Percentiles rank a stretch among this genome's conserved stretches.
Conservation (phyloP, 2,888 invertebrate genomes). For the Hoplodrina blanda region DNA sequence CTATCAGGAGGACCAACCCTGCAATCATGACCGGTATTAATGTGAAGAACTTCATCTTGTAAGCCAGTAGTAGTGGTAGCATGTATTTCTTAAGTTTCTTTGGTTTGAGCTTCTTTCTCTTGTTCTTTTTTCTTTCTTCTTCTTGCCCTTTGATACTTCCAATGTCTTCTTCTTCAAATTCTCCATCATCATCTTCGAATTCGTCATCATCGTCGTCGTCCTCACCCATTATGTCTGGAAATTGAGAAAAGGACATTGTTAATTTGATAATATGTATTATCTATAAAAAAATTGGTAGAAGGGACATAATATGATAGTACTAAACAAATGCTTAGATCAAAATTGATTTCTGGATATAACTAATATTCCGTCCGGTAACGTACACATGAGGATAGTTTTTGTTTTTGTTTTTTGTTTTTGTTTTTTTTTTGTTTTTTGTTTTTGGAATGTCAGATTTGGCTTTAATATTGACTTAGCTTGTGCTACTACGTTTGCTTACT, state of each 20-base stretch:
- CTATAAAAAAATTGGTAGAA: no score
- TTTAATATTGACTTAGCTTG: no score
- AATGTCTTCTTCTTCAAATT: slow-evolving; percentile 72
- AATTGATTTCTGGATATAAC: background rate
- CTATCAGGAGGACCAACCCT: slow-evolving; percentile 93
- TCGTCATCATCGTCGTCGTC: slow-evolving; percentile 80
- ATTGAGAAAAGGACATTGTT: slow-evolving; percentile 19
- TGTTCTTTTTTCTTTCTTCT: slow-evolving; percentile 66
- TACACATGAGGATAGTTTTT: no score
- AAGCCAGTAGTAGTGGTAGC: slow-evolving; percentile 94
- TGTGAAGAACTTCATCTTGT: slow-evolving; percentile 95
- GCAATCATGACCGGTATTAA: slow-evolving; percentile 94
- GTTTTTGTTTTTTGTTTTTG: no score
- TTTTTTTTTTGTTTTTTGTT: no score
- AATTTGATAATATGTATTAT: background rate
- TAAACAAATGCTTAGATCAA: background rate
- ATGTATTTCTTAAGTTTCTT: slow-evolving; percentile 93
- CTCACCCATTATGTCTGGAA: slow-evolving; percentile 82
- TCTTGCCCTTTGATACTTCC: slow-evolving; percentile 61
- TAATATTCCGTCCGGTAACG: no score
- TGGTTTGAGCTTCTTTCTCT: slow-evolving; percentile 79
- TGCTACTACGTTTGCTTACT: no score
- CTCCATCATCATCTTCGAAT: slow-evolving; percentile 75
- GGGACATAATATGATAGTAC: no score
- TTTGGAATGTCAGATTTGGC: no score